phyloP scores from a whole-genome alignment of 2,113 vertebrate species.

The Rostratula benghalensis region DNA sequence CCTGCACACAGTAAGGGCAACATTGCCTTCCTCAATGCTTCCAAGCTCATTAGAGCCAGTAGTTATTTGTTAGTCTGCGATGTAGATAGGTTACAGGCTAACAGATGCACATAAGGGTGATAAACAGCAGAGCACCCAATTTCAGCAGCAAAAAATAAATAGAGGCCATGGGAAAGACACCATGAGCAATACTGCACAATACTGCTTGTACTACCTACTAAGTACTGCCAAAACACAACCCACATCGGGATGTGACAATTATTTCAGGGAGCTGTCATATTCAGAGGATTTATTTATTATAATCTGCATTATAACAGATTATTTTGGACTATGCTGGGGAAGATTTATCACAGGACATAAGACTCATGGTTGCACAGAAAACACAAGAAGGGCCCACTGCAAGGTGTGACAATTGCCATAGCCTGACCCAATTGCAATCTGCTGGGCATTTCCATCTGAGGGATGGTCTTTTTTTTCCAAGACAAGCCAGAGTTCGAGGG shows the following conservation, averaged over 20 bases:
- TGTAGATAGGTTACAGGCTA: neutral
- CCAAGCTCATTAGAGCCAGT: neutral
- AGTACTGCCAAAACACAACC: neutral
- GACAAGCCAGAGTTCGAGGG: neutral
- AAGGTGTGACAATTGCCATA: neutral
- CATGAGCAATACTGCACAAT: neutral
- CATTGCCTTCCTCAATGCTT: neutral
- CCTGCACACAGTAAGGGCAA: neutral
- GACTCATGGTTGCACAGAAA: neutral
- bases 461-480: neutral
- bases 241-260: neutral
- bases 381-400: neutral
- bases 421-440: neutral
- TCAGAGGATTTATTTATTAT: neutral
- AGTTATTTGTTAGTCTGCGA: neutral
- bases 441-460: neutral
- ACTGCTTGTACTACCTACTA: neutral
- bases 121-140: neutral
- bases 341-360: neutral
- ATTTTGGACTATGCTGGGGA: neutral
- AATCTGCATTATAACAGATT: neutral
- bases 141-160: neutral
- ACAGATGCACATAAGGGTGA: neutral
- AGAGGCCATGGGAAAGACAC: neutral
- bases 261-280: neutral